phyloP scores from a whole-genome alignment of 2,113 vertebrate species.

The Lepidothrix coronata region DNA sequence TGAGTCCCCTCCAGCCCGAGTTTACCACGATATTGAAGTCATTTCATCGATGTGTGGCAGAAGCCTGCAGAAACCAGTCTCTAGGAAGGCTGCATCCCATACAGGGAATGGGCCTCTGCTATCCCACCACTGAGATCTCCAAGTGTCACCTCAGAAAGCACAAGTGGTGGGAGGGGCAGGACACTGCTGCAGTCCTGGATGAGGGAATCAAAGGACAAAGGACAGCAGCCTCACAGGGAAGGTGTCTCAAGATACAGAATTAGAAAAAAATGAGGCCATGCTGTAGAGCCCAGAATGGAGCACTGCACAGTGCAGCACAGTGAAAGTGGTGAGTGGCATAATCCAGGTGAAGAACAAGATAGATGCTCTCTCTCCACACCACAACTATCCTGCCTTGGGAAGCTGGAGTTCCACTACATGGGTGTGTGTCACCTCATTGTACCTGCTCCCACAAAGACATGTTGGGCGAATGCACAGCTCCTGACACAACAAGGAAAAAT shows the following conservation, averaged over 20 bases:
- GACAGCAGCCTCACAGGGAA: not conserved
- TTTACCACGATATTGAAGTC: not conserved
- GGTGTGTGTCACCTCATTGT: accelerated
- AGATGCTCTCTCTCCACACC: not conserved
- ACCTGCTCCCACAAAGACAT: not conserved
- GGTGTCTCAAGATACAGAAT: not conserved
- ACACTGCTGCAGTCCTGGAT: not conserved
- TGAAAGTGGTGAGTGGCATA: not conserved
- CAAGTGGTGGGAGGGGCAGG: accelerated
- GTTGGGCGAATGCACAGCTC: not conserved
- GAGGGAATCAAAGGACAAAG: not conserved
- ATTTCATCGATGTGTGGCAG: not conserved
- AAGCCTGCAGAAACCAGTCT: not conserved
- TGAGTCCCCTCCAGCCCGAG: accelerated
- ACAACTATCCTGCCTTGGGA: not conserved
- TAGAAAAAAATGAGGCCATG: accelerated
- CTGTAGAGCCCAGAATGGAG: accelerated
- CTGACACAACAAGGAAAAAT: not conserved
- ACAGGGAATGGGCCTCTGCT: not conserved
- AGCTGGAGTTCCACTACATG: not conserved
- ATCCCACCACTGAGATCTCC: not conserved
- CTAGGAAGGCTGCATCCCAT: not conserved
- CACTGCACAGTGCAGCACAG: not conserved
- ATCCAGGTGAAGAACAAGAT: not conserved
- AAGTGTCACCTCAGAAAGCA: not conserved